Percentiles rank a stretch among this genome's conserved stretches.
phyloP scores from a whole-genome alignment of 37 sponge, comb jelly and placozoan species.

The Beroe forskalii region DNA sequence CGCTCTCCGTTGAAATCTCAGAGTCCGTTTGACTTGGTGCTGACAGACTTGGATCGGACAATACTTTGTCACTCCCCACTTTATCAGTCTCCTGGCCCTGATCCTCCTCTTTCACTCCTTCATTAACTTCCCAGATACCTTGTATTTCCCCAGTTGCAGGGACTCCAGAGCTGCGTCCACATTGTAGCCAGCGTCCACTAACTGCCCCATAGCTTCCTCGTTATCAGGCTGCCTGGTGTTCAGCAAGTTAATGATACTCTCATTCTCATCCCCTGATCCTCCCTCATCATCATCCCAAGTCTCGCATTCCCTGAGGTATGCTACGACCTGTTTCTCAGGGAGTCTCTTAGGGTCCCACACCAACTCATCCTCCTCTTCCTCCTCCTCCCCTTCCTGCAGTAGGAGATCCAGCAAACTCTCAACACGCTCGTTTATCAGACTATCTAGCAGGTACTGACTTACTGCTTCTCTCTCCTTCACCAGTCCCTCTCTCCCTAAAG shows the following conservation, averaged over 20 bases:
- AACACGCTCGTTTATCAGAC: neutral
- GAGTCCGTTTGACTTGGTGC: too few relatives aligned
- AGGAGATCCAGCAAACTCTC: neutral
- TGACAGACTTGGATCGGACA: too few relatives aligned
- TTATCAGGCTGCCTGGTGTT: conserved; percentile 1
- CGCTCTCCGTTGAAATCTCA: neutral
- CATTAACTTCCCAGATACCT: neutral
- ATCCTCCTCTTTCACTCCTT: too few relatives aligned
- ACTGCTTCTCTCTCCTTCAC: neutral
- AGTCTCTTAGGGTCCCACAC: conserved; percentile 19
- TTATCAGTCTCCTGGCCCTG: too few relatives aligned
- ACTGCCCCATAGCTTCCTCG: conserved; percentile 3
- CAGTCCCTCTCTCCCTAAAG: too few relatives aligned
- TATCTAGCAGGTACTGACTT: neutral
- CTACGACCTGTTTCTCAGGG: neutral
- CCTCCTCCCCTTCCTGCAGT: neutral
- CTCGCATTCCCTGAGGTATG: neutral
- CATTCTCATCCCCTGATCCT: neutral
- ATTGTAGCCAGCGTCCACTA: neutral
- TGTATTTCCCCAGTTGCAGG: neutral
- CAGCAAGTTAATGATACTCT: neutral
- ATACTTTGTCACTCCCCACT: too few relatives aligned
- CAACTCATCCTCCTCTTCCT: neutral
- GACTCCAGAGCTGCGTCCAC: neutral
- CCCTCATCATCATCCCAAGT: neutral